Conservation (phyloP, 2,888 invertebrate genomes). For the Hipparchia semele region DNA sequence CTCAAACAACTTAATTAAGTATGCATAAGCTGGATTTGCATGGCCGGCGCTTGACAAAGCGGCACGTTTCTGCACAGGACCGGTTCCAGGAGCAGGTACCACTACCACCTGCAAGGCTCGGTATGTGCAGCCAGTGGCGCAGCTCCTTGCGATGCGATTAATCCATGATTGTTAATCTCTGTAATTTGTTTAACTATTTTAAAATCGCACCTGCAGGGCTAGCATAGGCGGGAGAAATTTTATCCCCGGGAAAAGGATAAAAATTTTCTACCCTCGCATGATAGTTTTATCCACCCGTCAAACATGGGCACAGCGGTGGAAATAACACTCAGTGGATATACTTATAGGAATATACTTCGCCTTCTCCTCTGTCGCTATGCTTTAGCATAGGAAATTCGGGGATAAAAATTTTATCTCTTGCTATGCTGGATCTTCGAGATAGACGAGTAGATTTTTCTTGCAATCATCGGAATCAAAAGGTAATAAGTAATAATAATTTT, state of each 20-base stretch:
- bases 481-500: not conserved
- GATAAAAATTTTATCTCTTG: too few relatives aligned
- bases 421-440: too few relatives aligned
- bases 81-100: slow-evolving; percentile 65
- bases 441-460: too few relatives aligned
- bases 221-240: too few relatives aligned
- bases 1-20: slow-evolving; percentile 39
- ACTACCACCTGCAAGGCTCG: slow-evolving; percentile 67
- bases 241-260: too few relatives aligned
- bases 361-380: too few relatives aligned
- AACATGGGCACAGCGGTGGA: too few relatives aligned
- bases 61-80: slow-evolving; percentile 53
- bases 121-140: slow-evolving; percentile 61
- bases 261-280: too few relatives aligned
- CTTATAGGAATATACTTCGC: too few relatives aligned
- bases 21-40: slow-evolving; percentile 42
- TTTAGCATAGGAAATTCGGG: too few relatives aligned
- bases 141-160: slow-evolving; percentile 47
- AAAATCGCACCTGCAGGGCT: slow-evolving; percentile 22
- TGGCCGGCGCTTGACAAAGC: slow-evolving; percentile 44
- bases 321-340: too few relatives aligned
- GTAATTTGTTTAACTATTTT: slow-evolving; percentile 9
- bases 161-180: slow-evolving; percentile 44
- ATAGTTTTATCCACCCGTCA: too few relatives aligned
- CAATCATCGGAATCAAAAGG: not conserved